These are phyloP conservation scores for Elaeidobius kamerunicus DNA, from an alignment of 2,888 invertebrate species.

Conservation along the genomic window DNA sequence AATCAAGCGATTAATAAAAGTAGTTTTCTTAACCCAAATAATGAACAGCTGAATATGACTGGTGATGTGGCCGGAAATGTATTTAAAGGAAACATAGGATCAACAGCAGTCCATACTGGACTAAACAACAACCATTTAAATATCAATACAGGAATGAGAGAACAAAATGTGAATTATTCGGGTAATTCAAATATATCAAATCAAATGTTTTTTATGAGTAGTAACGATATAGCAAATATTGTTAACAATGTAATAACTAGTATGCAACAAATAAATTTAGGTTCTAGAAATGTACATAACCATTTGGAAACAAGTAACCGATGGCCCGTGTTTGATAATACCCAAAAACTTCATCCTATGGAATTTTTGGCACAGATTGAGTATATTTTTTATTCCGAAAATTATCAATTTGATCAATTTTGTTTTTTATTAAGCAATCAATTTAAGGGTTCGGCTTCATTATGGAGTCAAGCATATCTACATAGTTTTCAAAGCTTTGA, in stretches of 20 bases:
- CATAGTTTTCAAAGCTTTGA: not conserved
- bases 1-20: no score
- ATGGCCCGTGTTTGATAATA: not conserved
- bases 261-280: constrained; percentile 1
- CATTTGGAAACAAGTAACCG: not conserved
- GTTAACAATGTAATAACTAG: not conserved
- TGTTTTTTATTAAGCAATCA: not conserved
- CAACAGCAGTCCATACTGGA: no score
- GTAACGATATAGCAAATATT: not conserved
- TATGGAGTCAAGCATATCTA: not conserved
- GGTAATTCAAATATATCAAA: not conserved
- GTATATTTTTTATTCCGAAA: not conserved
- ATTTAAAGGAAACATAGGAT: no score
- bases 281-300: constrained; percentile 1
- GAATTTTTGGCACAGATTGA: constrained; percentile 6
- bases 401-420: not conserved
- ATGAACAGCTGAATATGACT: no score
- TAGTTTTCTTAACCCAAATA: no score
- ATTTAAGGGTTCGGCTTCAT: not conserved
- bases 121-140: no score
- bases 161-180: not conserved
- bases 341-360: not conserved
- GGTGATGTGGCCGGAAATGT: no score
- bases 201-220: not conserved
- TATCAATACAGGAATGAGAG: no score